Evolutionary conservation across 1,140 invertebrate genomes (phyloP), one percentile per base, ranked within the genome.

Genomic region (Zeugodacus cucurbitae): DNA sequence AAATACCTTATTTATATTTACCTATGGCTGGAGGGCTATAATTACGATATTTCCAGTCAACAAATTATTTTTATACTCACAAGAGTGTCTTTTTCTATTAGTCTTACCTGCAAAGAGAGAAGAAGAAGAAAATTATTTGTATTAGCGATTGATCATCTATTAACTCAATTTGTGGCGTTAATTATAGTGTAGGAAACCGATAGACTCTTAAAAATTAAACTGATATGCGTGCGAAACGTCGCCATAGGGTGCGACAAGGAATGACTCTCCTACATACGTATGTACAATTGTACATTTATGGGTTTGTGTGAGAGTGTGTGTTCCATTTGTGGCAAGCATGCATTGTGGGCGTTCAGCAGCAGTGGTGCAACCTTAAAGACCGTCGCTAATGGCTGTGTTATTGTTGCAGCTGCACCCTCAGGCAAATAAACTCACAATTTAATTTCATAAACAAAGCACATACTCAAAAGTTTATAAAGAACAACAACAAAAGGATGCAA

Each of bases 81-180:
- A n/a, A 74, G 17, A 67, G n/a, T n/a, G n/a, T n/a, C n/a, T n/a
- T n/a, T n/a, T n/a, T n/a, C 20, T 20, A 74, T n/a, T n/a, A n/a
- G n/a, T 44, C 74, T 82, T 82, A 82, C 74, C 74, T 82, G 74
- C 74, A 82, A 82, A 26, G 74, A 82, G 26, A 82, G 8, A 82
- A 48, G 22, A 82, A 48, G 10, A n/a, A n/a, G n/a, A 74, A 22
- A 26, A 64, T 41, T 7, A 34, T 67, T 67, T 37, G 37, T 48
- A 74, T 74, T 44, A 82, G 41, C 29, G 41, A 48, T n/a, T 82
- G n/a, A 82, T 82, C 41, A 48, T 48, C 29, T 26, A 26, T 82
- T 82, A 54, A 82, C 8, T 48, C 41, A 82, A 54, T 82, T 82
- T 54, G 22, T 78, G 17, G 37, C 41, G n/a, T 82, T 82, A 82